These are phyloP conservation scores for Lasius fuliginosus DNA, from an alignment of 2,888 invertebrate genomes.

Conservation along the genomic window DNA sequence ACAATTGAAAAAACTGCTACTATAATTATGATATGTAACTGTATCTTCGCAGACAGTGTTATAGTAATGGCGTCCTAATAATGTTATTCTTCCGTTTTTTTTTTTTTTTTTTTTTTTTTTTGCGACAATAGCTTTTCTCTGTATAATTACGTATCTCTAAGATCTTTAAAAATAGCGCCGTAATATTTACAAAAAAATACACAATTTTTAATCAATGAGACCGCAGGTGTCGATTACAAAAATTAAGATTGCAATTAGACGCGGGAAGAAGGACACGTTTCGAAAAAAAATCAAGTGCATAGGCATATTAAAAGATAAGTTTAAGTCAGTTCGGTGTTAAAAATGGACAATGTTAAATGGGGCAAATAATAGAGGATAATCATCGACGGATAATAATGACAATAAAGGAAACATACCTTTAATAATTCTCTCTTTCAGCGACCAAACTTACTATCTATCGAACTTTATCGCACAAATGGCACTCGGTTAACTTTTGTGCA, in stretches of 20 bases:
- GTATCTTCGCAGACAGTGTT: background rate
- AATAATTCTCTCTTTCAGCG: background rate
- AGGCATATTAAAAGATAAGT: background rate
- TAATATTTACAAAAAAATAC: conserved; percentile 20
- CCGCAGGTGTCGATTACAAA: background rate
- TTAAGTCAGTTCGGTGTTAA: background rate
- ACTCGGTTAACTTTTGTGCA: conserved; percentile 33
- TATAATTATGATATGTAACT: background rate
- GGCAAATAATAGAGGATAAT: background rate
- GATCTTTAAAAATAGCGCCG: background rate
- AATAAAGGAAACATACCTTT: conserved; percentile 14
- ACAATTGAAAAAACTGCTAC: conserved; percentile 14
- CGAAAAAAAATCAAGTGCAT: background rate
- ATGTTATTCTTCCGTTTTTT: conserved; percentile 7
- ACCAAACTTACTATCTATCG: background rate
- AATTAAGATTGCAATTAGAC: no score
- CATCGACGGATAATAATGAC: background rate
- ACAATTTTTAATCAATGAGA: conserved; percentile 15
- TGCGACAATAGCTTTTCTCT: background rate
- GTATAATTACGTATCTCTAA: background rate
- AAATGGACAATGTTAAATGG: background rate
- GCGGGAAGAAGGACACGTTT: background rate
- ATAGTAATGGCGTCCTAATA: background rate
- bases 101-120: no score
- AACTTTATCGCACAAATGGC: conserved; percentile 42